A percentile compares a stretch with the other conserved stretches of the same genome.
These are phyloP conservation scores for Drosophila dunni DNA, from an alignment of 1,140 invertebrate genomes.

Conservation along the genomic window DNA sequence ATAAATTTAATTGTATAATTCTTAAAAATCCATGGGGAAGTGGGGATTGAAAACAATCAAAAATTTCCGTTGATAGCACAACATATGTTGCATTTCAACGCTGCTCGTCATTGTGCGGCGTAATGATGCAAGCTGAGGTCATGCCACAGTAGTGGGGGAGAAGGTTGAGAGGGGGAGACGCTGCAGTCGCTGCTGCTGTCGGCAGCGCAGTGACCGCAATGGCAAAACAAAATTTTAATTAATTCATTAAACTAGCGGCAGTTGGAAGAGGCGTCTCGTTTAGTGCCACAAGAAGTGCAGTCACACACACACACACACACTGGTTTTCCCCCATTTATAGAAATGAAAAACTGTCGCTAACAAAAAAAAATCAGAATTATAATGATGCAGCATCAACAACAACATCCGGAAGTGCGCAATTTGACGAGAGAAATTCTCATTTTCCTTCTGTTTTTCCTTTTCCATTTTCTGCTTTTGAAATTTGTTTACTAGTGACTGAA, in stretches of 20 bases:
- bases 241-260: conserved; percentile 73
- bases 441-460: conserved; percentile 8
- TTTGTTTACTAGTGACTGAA: conserved; percentile 2
- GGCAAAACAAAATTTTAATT: conserved; percentile 64
- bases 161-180: too few species aligned
- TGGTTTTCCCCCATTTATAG: background rate
- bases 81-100: conserved; percentile 32
- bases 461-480: background rate
- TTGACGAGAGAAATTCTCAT: conserved; percentile 42
- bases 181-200: background rate
- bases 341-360: conserved; percentile 26
- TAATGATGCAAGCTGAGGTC: conserved; percentile 61
- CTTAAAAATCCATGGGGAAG: conserved; percentile 20
- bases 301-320: conserved; percentile 19
- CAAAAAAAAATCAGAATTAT: conserved; percentile 30
- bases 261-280: conserved; percentile 27
- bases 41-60: conserved; percentile 27
- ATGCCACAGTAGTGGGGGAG: conserved; percentile 8
- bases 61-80: conserved; percentile 66
- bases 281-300: conserved; percentile 43
- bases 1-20: conserved; percentile 1
- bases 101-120: conserved; percentile 38
- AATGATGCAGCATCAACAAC: conserved; percentile 37
- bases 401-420: conserved; percentile 74
- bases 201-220: background rate